Conservation (phyloP, 2,888 invertebrate species). For the Drosophila parthenogenetica region DNA sequence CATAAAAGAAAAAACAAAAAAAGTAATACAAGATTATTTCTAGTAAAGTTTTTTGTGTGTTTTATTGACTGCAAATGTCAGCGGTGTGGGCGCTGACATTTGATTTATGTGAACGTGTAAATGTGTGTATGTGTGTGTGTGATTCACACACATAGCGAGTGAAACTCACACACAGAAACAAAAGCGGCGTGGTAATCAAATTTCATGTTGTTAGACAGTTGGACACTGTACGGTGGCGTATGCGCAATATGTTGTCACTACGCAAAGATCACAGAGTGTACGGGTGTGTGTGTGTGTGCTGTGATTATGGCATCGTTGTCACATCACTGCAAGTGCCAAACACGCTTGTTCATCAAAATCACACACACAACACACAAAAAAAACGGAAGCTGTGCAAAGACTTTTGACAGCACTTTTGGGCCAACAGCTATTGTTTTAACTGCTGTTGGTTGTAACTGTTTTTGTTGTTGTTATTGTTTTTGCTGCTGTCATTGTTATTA, state of each 20-base stretch:
- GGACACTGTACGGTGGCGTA: conserved; percentile 28
- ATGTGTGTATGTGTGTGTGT: neutral
- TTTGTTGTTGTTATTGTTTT: conserved; percentile 5
- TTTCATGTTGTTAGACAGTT: conserved; percentile 8
- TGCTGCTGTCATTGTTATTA: conserved; percentile 4
- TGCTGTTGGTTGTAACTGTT: conserved; percentile 1
- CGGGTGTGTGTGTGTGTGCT: conserved; percentile 5
- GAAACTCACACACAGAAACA: conserved; percentile 35
- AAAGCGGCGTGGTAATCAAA: conserved; percentile 11
- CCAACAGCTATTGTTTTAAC: conserved; percentile 47
- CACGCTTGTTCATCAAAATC: conserved; percentile 40
- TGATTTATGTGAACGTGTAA: conserved; percentile 46
- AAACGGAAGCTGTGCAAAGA: conserved; percentile 73
- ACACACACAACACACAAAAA: too few species aligned
- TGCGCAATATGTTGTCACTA: conserved; percentile 40
- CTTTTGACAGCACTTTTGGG: conserved; percentile 59
- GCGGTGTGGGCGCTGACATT: conserved; percentile 73
- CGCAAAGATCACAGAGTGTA: conserved; percentile 32
- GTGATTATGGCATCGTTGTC: conserved; percentile 62
- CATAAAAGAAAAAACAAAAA: neutral
- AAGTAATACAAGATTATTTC: neutral
- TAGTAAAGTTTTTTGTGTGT: conserved; percentile 6
- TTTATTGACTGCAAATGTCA: conserved; percentile 71
- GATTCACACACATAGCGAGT: conserved; percentile 12
- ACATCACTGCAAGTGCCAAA: conserved; percentile 56